Base-by-base conservation (phyloP, 2,797 vertebrate genomes). In the Potorous gilbertii region DNA sequence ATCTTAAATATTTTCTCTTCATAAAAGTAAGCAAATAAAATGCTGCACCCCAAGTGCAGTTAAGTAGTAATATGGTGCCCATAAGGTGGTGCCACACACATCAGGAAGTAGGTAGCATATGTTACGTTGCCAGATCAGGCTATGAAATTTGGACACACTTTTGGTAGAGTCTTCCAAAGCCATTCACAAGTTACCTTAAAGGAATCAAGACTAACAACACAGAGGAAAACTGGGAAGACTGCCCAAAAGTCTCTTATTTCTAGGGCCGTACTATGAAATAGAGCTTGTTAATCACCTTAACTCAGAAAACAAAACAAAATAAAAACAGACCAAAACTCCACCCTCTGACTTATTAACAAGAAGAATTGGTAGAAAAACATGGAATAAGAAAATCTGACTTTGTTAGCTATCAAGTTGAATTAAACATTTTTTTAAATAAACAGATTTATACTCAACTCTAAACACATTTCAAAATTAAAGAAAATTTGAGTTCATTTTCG, bases 401-500 rank as follows among this genome's bases (percentile, higher is more conserved):
- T 46, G 34, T 81, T 87, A 50, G 3, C 40, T 89, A 50, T 92
- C 27, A 92, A 57, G 55, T 91, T 95, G 90, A 92, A 56, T 92
- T 57, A 92, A 94, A 57, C 8, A 46, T 34, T 55, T 87, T 27
- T 91, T 27, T 0, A 90, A 95, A 56, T 18, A 92, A 10, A 93
- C n/a, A 54, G 57, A 91, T 21, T 56, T 87, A 81, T 10, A 9
- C 8, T 46, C 56, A 93, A 90, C 50, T 62, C 56, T 52, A 93
- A 94, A 94, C 93, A 4, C 27, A 13, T 4, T 74, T 1, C 14
- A 50, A 55, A 90, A 91, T 96, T 57, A 40, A 93, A 54, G 56
- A 90, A 94, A 96, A 74, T 90, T 50, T 55, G 81, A 91, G 50
- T 18, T 54, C 57, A 50, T 87, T 90, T 18, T 91, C 92, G 55